Percentiles rank a stretch among this genome's conserved stretches.
These are phyloP conservation scores for Drosophila nikananu DNA, from an alignment of 1,140 invertebrate genomes.

Conservation along the genomic window DNA sequence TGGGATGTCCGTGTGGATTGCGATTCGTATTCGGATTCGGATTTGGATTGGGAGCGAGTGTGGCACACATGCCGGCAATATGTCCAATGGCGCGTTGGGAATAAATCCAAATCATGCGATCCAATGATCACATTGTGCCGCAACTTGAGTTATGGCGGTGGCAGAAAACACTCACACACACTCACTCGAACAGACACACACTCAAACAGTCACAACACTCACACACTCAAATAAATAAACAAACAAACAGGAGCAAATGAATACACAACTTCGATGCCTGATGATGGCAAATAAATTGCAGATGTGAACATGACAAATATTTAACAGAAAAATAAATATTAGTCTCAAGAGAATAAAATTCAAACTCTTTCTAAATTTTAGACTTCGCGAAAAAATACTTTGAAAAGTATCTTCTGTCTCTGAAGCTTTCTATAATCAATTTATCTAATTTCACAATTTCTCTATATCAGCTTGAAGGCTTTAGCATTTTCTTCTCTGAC, in stretches of 20 bases:
- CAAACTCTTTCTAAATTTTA: neutral
- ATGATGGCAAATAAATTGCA: constrained; percentile 70
- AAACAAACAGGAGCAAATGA: constrained; percentile 29
- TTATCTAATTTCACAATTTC: too few relatives aligned
- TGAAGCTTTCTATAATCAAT: neutral
- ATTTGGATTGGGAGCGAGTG: constrained; percentile 53
- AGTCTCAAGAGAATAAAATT: neutral
- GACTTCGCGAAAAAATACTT: neutral
- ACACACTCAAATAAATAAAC: constrained; percentile 14
- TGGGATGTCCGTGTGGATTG: constrained; percentile 44
- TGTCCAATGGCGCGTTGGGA: constrained; percentile 79
- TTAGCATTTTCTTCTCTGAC: constrained; percentile 17
- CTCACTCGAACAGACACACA: neutral
- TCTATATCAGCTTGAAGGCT: too few relatives aligned
- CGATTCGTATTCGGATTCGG: constrained; percentile 22
- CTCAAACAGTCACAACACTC: neutral
- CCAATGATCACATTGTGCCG: constrained; percentile 80
- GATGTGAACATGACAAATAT: constrained; percentile 67
- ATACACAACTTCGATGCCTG: constrained; percentile 60
- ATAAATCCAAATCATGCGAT: constrained; percentile 84
- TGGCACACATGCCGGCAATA: constrained; percentile 81
- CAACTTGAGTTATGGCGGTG: constrained; percentile 78
- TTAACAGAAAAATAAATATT: constrained; percentile 38
- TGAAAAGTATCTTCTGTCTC: neutral
- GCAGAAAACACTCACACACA: constrained; percentile 28